Evolutionary conservation across 1,140 invertebrate species (phyloP).

Genomic region (Diorhabda elongata): DNA sequence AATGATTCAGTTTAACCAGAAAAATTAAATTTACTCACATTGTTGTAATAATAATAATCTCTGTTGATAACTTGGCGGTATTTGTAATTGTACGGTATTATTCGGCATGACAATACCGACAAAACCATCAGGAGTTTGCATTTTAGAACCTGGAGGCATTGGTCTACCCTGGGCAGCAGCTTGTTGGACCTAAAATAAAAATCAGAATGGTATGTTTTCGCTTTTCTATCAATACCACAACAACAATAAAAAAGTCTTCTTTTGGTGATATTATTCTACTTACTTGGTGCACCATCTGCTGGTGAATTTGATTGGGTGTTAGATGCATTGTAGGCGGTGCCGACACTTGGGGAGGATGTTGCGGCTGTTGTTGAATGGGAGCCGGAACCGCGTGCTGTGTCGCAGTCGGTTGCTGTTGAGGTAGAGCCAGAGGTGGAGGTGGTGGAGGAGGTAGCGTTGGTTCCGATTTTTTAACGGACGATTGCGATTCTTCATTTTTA

Average conservation of each 20-base stretch:
- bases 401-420: constrained; percentile 25
- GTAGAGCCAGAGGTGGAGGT: constrained; percentile 29
- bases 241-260: constrained; percentile 13
- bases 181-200: constrained; percentile 53
- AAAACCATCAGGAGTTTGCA: constrained; percentile 60
- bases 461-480: background rate
- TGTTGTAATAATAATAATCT: constrained; percentile 33
- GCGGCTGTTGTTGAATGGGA: constrained; percentile 13
- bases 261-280: constrained; percentile 13
- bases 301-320: constrained; percentile 44
- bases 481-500: background rate
- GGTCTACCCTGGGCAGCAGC: constrained; percentile 57
- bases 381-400: constrained; percentile 12
- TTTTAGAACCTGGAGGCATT: constrained; percentile 57
- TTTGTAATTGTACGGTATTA: constrained; percentile 59
- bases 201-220: background rate
- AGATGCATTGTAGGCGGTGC: constrained; percentile 4
- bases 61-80: constrained; percentile 53
- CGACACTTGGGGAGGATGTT: constrained; percentile 19
- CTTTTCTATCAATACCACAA: constrained; percentile 2
- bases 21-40: background rate
- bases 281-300: constrained; percentile 48
- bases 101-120: constrained; percentile 61
- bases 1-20: too few relatives aligned
- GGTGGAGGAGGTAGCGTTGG: constrained; percentile 6